These are phyloP conservation scores for Halocaridina rubra DNA, from an alignment of 2,888 invertebrate genomes.

Conservation along the genomic window DNA sequence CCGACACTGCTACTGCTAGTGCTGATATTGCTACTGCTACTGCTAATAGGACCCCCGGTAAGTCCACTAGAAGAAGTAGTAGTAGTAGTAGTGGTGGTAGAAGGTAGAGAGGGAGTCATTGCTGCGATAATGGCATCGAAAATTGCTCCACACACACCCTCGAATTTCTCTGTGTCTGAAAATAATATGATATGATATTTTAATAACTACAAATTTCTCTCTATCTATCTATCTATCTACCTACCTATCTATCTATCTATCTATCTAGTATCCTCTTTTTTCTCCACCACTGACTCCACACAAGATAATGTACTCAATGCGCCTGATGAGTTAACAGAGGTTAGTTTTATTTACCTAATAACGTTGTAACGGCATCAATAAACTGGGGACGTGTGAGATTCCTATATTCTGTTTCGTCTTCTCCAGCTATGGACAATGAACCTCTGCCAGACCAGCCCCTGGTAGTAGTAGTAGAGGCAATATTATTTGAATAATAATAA, in stretches of 20 bases:
- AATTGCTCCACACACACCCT: slow-evolving; percentile 39
- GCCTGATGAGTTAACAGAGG: neutral
- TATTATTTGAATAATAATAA: too few relatives aligned
- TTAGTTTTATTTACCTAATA: slow-evolving; percentile 16
- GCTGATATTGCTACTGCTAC: slow-evolving; percentile 24
- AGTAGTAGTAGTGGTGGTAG: neutral
- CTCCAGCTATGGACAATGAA: neutral
- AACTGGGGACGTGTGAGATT: slow-evolving; percentile 22
- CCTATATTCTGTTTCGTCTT: neutral
- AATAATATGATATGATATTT: too few relatives aligned
- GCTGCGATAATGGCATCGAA: slow-evolving; percentile 35
- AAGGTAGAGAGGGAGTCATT: neutral
- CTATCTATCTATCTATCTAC: too few relatives aligned
- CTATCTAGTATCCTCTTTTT: too few relatives aligned
- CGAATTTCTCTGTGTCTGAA: slow-evolving; percentile 18
- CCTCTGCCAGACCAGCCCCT: slow-evolving; percentile 5
- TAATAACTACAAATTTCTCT: too few relatives aligned
- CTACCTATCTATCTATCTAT: too few relatives aligned
- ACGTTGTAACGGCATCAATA: slow-evolving; percentile 16
- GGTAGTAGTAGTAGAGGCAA: neutral
- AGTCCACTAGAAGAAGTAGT: neutral
- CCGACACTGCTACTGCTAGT: slow-evolving; percentile 32
- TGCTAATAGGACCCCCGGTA: neutral
- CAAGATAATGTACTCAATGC: too few relatives aligned
- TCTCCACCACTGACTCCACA: too few relatives aligned